Evolutionary conservation across 2,797 vertebrate genomes (phyloP).

Genomic region (Apogon talboti): DNA sequence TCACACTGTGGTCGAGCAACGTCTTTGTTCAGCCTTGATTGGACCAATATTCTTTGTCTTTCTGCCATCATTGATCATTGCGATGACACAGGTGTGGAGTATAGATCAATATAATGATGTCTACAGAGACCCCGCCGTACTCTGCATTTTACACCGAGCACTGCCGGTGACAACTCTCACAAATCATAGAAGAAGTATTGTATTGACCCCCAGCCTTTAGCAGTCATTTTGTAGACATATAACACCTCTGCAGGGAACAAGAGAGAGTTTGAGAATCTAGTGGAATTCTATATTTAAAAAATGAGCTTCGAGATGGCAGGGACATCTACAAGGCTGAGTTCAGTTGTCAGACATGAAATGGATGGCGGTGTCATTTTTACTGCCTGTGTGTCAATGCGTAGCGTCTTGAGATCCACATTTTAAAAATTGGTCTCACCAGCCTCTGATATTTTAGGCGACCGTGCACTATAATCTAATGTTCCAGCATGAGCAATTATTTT

Average conservation of each 20-base stretch:
- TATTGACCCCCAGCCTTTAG: slow-evolving; percentile 55
- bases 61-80: slow-evolving; percentile 50
- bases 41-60: slow-evolving; percentile 55
- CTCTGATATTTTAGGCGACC: slow-evolving; percentile 12
- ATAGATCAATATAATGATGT: slow-evolving; percentile 66
- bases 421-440: slow-evolving; percentile 21
- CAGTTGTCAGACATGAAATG: slow-evolving; percentile 42
- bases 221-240: slow-evolving; percentile 57
- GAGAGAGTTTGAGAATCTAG: slow-evolving; percentile 30
- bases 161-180: slow-evolving; percentile 42
- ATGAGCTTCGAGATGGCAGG: slow-evolving; percentile 41
- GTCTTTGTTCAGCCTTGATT: slow-evolving; percentile 61
- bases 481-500: slow-evolving; percentile 33
- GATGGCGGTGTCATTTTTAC: slow-evolving; percentile 41
- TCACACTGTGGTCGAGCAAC: slow-evolving; percentile 17
- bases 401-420: slow-evolving; percentile 33
- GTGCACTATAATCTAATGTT: slow-evolving; percentile 16
- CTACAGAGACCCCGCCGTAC: slow-evolving; percentile 36
- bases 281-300: slow-evolving; percentile 51
- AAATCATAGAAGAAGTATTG: slow-evolving; percentile 60
- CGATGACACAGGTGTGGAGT: slow-evolving; percentile 43
- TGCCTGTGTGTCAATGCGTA: neutral
- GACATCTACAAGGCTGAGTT: slow-evolving; percentile 37
- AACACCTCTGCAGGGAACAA: slow-evolving; percentile 41
- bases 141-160: slow-evolving; percentile 43